Evolutionary conservation across 2,113 vertebrate species (phyloP), one percentile per base, ranked within the genome.

Genomic region (Micronycteris hirsuta): DNA sequence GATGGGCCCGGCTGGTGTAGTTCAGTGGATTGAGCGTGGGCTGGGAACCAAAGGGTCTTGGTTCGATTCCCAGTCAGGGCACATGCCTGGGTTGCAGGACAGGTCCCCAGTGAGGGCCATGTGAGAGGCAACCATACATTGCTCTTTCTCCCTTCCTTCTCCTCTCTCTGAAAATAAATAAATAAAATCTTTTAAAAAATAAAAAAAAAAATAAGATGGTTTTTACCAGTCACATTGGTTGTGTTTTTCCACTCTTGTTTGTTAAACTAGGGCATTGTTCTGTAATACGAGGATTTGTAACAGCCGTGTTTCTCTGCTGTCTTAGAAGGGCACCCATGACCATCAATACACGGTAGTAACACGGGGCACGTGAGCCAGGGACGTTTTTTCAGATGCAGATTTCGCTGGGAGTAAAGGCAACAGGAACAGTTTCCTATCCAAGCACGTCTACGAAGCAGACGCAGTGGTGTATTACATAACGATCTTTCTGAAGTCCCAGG

Each of bases 401-500:
- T 97, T 85, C 93, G 92, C 81, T 96, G 86, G 93, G 87, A 96
- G 63, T 70, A 98, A 96, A 93, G 65, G 80, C 95, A 97, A 76
- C 61, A 83, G 88, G 52, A 61, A 68, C 77, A 78, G 47, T 96
- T 88, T 86, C 67, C 22, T 95, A 93, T 95, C 80, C 94, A 97
- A 96, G 93, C 67, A 74, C 97, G 26, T 92, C 68, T 86, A 4
- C 91, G 95, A 97, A 96, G 88, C 83, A 98, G 96, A 95, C 91
- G 68, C 80, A 83, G 78, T 61, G 12, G 73, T 74, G 85, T 19
- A 91, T 94, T 87, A 96, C 5, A 71, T 73, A 93, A 92, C 73
- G 97, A 49, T 95, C 84, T 96, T 96, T 73, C 89, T 97, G 76
- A 98, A 97, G 97, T 98, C 86, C 96, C 92, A 8, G 86, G 96